phyloP scores from a whole-genome alignment of 2,888 invertebrate species.

The Tiliacea aurago region DNA sequence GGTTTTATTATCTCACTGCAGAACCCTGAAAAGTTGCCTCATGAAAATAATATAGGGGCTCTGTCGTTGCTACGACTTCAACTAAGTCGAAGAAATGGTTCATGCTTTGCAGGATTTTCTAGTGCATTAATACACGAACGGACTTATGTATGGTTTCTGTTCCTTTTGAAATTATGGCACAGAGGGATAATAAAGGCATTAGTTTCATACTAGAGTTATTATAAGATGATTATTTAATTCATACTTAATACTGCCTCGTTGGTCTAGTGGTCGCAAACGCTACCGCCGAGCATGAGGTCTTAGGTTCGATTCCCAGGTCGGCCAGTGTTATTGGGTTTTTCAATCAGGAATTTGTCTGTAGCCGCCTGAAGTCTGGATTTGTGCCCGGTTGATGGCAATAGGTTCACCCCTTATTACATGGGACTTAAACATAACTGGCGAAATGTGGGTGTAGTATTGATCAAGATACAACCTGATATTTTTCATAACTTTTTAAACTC shows the following conservation, averaged over 20 bases:
- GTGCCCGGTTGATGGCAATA: too few species aligned
- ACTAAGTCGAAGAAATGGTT: conserved; percentile 64
- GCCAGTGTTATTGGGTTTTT: too few species aligned
- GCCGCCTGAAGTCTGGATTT: too few species aligned
- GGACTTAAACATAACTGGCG: too few species aligned
- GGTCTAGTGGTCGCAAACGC: too few species aligned
- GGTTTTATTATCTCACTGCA: background rate
- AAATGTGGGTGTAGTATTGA: too few species aligned
- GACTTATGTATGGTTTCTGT: conserved; percentile 55
- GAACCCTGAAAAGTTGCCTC: conserved; percentile 59
- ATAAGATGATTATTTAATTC: background rate
- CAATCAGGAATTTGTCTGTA: too few species aligned
- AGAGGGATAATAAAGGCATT: background rate
- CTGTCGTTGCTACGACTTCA: conserved; percentile 58
- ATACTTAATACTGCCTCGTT: too few species aligned
- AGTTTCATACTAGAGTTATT: background rate
- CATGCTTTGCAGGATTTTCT: conserved; percentile 60
- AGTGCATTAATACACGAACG: conserved; percentile 59
- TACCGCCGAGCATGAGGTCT: too few species aligned
- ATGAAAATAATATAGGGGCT: conserved; percentile 68
- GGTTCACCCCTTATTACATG: too few species aligned
- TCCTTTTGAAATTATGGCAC: conserved; percentile 25
- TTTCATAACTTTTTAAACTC: background rate
- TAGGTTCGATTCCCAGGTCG: too few species aligned
- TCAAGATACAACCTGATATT: too few species aligned